Evolutionary conservation across 2,888 invertebrate species (phyloP), one percentile per base, ranked within the genome.

Genomic region (Thymelicus lineola): DNA sequence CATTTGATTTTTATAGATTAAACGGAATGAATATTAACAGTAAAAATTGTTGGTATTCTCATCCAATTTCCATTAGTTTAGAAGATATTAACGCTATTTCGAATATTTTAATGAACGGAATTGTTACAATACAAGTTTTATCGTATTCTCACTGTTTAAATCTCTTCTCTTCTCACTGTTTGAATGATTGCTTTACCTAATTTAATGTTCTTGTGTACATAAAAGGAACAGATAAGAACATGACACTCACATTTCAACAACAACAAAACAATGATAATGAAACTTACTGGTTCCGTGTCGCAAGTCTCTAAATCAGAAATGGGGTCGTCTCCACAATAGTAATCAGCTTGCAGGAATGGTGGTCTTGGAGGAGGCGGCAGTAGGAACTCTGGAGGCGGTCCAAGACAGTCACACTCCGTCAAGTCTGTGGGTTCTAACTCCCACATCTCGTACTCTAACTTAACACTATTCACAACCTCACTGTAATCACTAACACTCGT

Each of bases 391-490:
- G 96, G 96, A 79, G 96, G 96, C 79, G 96, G 96, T 81, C 96
- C 96, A 79, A 96, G 95, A 92, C 96, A 96, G 89, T 96, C 96
- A 89, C 96, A 96, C 93, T 96, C 96, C 87, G 94, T 95, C 91
- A 95, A 93, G 88, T 95, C 96, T 87, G 95, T 94, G 91, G 95
- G 94, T 84, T 95, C 95, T 89, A 96, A 94, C 91, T 96, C 96
- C 96, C 96, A 96, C 96, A 96, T 96, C 77, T 88, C 93, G 94
- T 94, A 94, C 86, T 83, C 91, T 91, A 93, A 87, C 91, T 90
- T 93, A 90, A 89, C 91, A 92, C 93, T 93, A 93, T 84, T 93
- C 93, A 93, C 93, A 93, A 93, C 93, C 75, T 88, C 92, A 87
- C 90, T 89, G 83, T 86, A 88, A 88, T 89, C 91, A 91, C 90